These are phyloP conservation scores for Cephalopholis sonnerati DNA, from an alignment of 2,113 vertebrate genomes.

Conservation along the genomic window DNA sequence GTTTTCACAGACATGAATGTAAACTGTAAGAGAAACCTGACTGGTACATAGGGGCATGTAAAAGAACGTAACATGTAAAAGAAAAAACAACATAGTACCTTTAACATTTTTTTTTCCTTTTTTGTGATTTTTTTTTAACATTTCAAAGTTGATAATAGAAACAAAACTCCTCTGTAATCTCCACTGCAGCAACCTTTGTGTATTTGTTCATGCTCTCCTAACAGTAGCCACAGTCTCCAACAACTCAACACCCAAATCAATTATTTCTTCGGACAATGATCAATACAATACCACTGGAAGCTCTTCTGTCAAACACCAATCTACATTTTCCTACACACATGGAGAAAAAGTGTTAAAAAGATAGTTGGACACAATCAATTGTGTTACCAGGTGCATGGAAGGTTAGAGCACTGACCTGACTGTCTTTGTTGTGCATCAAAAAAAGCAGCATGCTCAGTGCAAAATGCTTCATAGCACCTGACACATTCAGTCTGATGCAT, in stretches of 20 bases:
- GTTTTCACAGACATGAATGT: no score
- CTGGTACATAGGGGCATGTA: no score
- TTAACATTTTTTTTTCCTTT: no score
- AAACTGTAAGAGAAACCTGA: no score
- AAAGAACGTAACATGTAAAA: no score
- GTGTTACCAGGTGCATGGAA: background rate
- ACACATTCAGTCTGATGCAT: constrained; percentile 21
- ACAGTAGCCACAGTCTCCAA: constrained; percentile 4
- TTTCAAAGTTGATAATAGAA: background rate
- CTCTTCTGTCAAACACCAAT: constrained; percentile 4
- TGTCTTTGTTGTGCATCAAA: constrained; percentile 26
- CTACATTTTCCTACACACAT: background rate
- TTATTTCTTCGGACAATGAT: constrained; percentile 23
- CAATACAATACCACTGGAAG: constrained; percentile 4
- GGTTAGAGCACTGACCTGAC: background rate
- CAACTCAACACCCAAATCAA: constrained; percentile 20
- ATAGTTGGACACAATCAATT: constrained; percentile 9
- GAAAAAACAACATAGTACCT: no score
- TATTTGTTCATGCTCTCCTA: constrained; percentile 22
- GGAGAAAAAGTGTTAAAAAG: background rate
- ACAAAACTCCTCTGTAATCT: background rate
- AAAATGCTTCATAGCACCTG: background rate
- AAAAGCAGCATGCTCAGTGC: background rate
- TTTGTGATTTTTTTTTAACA: no score
- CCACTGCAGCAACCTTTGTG: background rate